Evolutionary conservation across 64 coral and sea anemone genomes (phyloP).

Genomic region (Porites australiensis): DNA sequence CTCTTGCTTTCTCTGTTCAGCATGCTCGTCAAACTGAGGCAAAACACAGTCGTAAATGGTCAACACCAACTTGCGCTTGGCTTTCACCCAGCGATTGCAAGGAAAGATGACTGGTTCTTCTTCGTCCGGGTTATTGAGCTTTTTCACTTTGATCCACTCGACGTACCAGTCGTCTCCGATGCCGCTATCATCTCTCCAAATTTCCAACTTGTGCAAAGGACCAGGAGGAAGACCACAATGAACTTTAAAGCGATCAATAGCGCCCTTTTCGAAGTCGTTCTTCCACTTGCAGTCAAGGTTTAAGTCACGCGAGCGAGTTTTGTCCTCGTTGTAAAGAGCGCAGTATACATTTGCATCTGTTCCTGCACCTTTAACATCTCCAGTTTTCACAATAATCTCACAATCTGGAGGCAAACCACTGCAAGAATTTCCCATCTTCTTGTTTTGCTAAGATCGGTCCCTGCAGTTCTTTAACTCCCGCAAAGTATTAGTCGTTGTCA

Average conservation of each 20-base stretch:
- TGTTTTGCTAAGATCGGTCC: neutral
- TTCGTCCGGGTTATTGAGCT: conserved; percentile 3
- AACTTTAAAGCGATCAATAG: conserved; percentile 91
- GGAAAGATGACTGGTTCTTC: conserved; percentile 83
- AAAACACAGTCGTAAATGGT: conserved; percentile 91
- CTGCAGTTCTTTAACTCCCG: too few relatives aligned
- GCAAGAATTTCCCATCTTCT: conserved; percentile 84
- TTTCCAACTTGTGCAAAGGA: conserved; percentile 86
- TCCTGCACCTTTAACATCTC: conserved; percentile 95
- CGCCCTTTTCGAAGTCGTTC: conserved; percentile 97
- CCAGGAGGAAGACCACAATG: conserved; percentile 73
- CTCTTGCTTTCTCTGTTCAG: conserved; percentile 83
- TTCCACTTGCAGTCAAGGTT: conserved; percentile 97
- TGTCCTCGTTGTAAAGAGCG: conserved; percentile 71
- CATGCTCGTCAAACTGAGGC: conserved; percentile 87
- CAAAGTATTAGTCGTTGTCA: neutral
- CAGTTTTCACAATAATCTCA: conserved; percentile 88
- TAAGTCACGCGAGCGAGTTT: conserved; percentile 75
- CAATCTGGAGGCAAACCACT: conserved; percentile 88
- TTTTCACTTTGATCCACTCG: conserved; percentile 91
- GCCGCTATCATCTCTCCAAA: conserved; percentile 94
- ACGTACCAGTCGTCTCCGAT: conserved; percentile 96
- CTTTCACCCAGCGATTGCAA: conserved; percentile 95
- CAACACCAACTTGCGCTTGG: conserved; percentile 75
- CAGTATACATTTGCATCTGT: conserved; percentile 97